Evolutionary conservation across 1,140 invertebrate genomes (phyloP).

Genomic region (Drosophila nebulosa): DNA sequence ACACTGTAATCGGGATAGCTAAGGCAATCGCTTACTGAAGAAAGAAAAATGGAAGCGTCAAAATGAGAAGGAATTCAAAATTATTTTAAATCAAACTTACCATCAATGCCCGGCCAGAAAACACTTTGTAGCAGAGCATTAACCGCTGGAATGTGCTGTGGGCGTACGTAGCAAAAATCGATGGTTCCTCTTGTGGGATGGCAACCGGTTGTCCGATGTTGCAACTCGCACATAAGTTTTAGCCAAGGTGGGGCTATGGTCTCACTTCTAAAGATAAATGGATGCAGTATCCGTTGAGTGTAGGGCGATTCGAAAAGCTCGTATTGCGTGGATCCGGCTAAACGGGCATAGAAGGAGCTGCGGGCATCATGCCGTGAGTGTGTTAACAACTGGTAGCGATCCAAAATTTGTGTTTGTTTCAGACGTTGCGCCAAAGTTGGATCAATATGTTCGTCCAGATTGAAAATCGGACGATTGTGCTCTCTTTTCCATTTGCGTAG

Average conservation of each 20-base stretch:
- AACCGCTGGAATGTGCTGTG: slow-evolving; percentile 92
- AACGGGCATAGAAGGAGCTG: slow-evolving; percentile 60
- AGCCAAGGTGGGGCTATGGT: slow-evolving; percentile 71
- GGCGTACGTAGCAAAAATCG: slow-evolving; percentile 93
- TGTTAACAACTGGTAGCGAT: slow-evolving; percentile 80
- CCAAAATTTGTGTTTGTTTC: slow-evolving; percentile 73
- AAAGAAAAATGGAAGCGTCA: not conserved
- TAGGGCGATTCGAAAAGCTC: slow-evolving; percentile 78
- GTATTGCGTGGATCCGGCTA: slow-evolving; percentile 56
- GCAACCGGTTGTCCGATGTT: slow-evolving; percentile 64
- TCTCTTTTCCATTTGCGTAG: slow-evolving; percentile 85
- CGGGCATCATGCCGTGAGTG: slow-evolving; percentile 32
- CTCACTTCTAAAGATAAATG: slow-evolving; percentile 72
- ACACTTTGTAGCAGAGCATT: slow-evolving; percentile 90
- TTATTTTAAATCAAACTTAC: slow-evolving; percentile 82
- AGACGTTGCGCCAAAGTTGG: slow-evolving; percentile 21
- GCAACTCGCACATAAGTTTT: slow-evolving; percentile 69
- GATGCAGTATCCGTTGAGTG: slow-evolving; percentile 69
- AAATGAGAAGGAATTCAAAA: not conserved
- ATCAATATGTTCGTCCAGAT: slow-evolving; percentile 82
- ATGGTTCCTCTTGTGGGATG: slow-evolving; percentile 82
- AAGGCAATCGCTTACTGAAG: slow-evolving; percentile 91
- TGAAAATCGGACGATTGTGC: slow-evolving; percentile 83
- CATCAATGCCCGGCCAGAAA: slow-evolving; percentile 95
- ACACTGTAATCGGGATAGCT: slow-evolving; percentile 96